Conservation (phyloP, 2,797 vertebrate species). For the Myoxocephalus aenaeus region DNA sequence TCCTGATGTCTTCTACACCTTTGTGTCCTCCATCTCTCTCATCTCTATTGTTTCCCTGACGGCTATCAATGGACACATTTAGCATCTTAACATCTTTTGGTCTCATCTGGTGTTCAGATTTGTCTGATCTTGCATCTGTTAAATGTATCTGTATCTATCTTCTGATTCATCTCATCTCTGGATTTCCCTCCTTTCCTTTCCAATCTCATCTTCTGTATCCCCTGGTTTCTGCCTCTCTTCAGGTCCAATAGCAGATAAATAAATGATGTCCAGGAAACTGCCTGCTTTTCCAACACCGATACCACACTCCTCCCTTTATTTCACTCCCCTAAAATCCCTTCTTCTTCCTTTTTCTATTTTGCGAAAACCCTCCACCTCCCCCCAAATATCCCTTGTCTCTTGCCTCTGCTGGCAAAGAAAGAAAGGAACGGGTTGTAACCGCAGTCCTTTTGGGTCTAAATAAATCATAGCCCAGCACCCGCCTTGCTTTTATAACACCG, state of each 20-base stretch:
- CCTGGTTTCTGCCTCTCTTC: conserved; percentile 15
- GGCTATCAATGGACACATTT: conserved; percentile 4
- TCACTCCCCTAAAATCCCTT: conserved; percentile 15
- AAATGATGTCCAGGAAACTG: conserved; percentile 74
- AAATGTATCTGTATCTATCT: conserved; percentile 15
- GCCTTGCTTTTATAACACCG: conserved; percentile 67
- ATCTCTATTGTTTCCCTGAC: conserved; percentile 1
- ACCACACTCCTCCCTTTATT: conserved; percentile 42
- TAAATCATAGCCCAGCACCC: conserved; percentile 74
- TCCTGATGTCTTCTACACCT: conserved; percentile 33
- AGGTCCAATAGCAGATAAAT: conserved; percentile 71
- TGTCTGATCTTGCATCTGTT: conserved; percentile 22
- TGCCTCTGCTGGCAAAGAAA: conserved; percentile 45
- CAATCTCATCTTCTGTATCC: conserved; percentile 21
- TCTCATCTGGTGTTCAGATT: conserved; percentile 7
- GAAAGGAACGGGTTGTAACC: conserved; percentile 54
- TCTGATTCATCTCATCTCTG: conserved; percentile 21
- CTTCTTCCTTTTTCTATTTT: conserved; percentile 54
- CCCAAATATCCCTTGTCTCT: conserved; percentile 43
- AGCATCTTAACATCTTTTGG: not conserved
- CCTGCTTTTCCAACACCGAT: conserved; percentile 67
- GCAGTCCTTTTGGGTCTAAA: conserved; percentile 70
- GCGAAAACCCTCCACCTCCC: conserved; percentile 28
- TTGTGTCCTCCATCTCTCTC: conserved; percentile 7
- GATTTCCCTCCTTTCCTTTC: conserved; percentile 27